phyloP scores from a whole-genome alignment of 2,797 vertebrate species.

The Centroberyx gerrardi region DNA sequence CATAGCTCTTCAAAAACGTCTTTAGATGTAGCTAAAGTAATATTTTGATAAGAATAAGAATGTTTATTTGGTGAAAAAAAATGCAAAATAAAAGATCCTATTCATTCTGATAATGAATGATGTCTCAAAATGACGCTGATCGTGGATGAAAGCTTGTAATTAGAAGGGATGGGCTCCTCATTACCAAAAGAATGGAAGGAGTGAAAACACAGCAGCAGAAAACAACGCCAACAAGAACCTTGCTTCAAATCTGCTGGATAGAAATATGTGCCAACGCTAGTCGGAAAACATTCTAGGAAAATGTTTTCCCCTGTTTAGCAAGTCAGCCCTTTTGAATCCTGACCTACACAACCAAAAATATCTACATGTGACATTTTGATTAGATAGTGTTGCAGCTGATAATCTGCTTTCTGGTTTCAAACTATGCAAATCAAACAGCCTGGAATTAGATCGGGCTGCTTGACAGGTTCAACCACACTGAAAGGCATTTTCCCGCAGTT shows the following conservation, averaged over 20 bases:
- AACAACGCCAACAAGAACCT: constrained; percentile 1
- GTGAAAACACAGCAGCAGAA: constrained; percentile 20
- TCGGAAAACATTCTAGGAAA: constrained; percentile 9
- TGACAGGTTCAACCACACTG: neutral
- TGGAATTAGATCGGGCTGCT: neutral
- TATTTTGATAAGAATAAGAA: neutral
- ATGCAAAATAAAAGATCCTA: neutral
- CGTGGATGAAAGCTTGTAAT: constrained; percentile 39
- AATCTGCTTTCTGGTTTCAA: neutral
- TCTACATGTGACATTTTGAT: neutral
- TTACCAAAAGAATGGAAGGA: neutral
- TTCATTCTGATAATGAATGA: neutral
- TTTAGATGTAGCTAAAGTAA: neutral
- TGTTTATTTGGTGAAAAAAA: neutral
- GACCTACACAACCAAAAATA: neutral
- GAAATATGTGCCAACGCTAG: constrained; percentile 6
- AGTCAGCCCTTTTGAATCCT: neutral
- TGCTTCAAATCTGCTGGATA: neutral
- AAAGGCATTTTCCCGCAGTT: neutral
- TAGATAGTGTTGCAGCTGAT: neutral
- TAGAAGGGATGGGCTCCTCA: neutral
- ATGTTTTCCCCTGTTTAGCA: neutral
- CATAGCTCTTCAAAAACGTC: neutral
- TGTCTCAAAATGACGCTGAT: constrained; percentile 32
- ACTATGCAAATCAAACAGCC: constrained; percentile 6